Base-by-base conservation (phyloP, 2,888 invertebrate species). In the Eupithecia inturbata region DNA sequence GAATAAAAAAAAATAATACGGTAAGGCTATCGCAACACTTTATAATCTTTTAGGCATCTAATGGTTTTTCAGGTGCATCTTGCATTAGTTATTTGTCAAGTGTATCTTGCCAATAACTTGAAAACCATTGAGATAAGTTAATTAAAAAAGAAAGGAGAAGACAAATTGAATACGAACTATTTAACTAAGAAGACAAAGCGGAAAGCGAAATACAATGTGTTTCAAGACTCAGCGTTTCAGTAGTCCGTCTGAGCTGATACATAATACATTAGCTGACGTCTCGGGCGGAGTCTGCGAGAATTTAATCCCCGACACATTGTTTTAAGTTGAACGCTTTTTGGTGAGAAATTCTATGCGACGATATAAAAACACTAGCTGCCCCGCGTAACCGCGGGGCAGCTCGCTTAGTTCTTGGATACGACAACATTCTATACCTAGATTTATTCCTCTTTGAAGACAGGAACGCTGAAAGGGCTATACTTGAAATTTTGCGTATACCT, bases 251-350 rank as follows among this genome's bases (percentile, higher is more conserved):
- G 82, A 86, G 82, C 86, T 89, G 84, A 89, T 91, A 89, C 88
- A 91, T 91, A 91, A 90, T 91, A 86, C 89, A 91, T 90, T 87
- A 90, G 87, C 80, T 75, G 77, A 82, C 80, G 85, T 84, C 85
- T 84, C 81, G 64, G 87, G 79, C 76, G 79, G 81, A 80, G 85
- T 85, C 85, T 83, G 62, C 79, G 79, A 76, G 80, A 83, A 82
- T 84, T 87, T 88, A 86, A 91, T 88, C 87, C 82, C 79, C 80
- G 75, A 85, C 85, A 87, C 87, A 85, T 85, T 88, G 85, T 88
- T 87, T 67, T 45, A 72, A 36, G 39, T 33, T n/a, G 22, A n/a
- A 64, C 41, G 64, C 36, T 74, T 22, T 33, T 49, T 36, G 33
- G 33, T 3, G 39, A 22, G 26, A 19, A 33, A 33, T 33, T 39